Evolutionary conservation across 2,888 invertebrate genomes (phyloP).

Genomic region (Petrolisthes cinctipes): DNA sequence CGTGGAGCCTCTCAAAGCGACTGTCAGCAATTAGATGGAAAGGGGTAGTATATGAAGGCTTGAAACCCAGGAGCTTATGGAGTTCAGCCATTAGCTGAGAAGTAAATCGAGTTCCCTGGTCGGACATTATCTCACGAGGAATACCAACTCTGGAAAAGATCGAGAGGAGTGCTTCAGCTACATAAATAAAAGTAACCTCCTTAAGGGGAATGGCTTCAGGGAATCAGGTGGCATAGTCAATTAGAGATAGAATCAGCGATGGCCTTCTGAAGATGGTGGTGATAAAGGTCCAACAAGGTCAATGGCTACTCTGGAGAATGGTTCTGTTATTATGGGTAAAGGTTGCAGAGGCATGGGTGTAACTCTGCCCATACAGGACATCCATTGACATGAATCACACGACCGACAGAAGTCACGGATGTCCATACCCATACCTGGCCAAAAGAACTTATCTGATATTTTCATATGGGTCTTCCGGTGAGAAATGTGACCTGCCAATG

Average conservation of each 20-base stretch:
- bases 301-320: neutral
- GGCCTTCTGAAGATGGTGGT: neutral
- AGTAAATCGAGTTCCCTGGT: too few species aligned
- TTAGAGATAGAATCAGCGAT: too few species aligned
- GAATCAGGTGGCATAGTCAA: too few species aligned
- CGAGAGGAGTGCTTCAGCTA: constrained; percentile 25
- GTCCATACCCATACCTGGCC: constrained; percentile 17
- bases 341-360: neutral
- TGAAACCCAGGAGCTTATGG: neutral
- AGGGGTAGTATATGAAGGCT: too few species aligned
- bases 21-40: too few species aligned
- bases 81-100: too few species aligned
- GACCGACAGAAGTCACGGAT: constrained; percentile 17
- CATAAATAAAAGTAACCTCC: constrained; percentile 1
- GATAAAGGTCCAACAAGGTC: constrained; percentile 12
- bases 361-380: constrained; percentile 14
- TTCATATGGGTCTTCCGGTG: constrained; percentile 13
- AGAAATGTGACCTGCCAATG: neutral
- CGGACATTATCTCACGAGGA: neutral
- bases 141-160: constrained; percentile 36
- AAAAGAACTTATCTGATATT: constrained; percentile 6
- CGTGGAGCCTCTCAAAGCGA: too few species aligned
- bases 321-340: constrained; percentile 16
- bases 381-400: constrained; percentile 11
- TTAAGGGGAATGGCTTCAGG: constrained; percentile 22